Evolutionary conservation across 2,797 vertebrate species (phyloP).

Genomic region (Neosalanx taihuensis): DNA sequence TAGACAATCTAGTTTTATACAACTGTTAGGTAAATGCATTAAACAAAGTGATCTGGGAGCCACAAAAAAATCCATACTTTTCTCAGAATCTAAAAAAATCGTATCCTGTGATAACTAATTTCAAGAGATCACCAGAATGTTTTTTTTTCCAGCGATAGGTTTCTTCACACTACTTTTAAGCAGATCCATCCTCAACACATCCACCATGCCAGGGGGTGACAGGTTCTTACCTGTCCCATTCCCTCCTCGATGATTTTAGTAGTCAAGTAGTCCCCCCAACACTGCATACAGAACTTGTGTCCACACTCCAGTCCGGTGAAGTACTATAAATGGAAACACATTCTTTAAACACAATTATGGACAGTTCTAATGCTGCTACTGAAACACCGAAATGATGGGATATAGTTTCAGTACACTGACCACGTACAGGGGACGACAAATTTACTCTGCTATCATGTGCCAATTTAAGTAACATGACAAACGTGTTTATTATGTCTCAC

Average conservation of each 20-base stretch:
- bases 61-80: too few relatives aligned
- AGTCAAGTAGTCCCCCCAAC: constrained; percentile 99
- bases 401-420: not conserved
- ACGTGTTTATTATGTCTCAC: too few relatives aligned
- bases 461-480: not conserved
- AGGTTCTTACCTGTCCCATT: constrained; percentile 94
- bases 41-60: too few relatives aligned
- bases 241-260: constrained; percentile 99
- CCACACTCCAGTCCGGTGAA: constrained; percentile 99
- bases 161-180: too few relatives aligned
- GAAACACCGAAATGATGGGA: too few relatives aligned
- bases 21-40: too few relatives aligned
- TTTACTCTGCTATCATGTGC: not conserved
- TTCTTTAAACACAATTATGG: not conserved
- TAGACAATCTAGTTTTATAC: not conserved
- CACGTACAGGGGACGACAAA: too few relatives aligned
- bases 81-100: too few relatives aligned
- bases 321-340: constrained; percentile 77
- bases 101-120: too few relatives aligned
- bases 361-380: not conserved
- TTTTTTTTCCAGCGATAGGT: too few relatives aligned
- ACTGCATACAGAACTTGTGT: constrained; percentile 99
- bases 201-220: not conserved
- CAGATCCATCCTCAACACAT: too few relatives aligned
- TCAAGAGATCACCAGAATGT: too few relatives aligned